phyloP scores from a whole-genome alignment of 2,113 vertebrate genomes.

The Tetrao urogallus region DNA sequence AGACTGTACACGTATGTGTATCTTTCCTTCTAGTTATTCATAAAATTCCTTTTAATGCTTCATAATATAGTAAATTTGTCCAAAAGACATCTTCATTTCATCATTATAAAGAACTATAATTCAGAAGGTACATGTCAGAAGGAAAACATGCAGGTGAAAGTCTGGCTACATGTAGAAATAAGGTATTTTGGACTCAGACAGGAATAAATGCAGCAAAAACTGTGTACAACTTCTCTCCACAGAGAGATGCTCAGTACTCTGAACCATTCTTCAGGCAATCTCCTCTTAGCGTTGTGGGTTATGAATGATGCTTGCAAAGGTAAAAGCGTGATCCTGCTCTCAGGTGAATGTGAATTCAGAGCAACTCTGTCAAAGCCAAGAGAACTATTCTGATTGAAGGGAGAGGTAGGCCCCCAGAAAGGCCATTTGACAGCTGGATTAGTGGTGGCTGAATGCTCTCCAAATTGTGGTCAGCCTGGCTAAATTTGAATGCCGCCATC shows the following conservation, averaged over 20 bases:
- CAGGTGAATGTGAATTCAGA: neutral
- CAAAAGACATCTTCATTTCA: neutral
- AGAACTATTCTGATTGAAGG: neutral
- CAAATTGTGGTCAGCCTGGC: neutral
- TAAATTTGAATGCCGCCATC: neutral
- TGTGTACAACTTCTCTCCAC: neutral
- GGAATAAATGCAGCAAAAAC: neutral
- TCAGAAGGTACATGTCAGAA: neutral
- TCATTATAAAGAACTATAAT: neutral
- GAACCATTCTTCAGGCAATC: neutral
- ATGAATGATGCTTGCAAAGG: neutral
- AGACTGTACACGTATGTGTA: no score
- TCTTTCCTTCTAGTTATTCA: neutral
- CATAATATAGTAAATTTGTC: neutral
- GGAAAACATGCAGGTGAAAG: neutral
- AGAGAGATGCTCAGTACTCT: neutral
- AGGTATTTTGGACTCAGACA: neutral
- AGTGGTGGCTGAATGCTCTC: neutral
- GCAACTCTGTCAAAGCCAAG: neutral
- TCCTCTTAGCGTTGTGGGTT: neutral
- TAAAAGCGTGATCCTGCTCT: neutral
- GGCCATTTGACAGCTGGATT: neutral
- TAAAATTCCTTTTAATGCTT: no score
- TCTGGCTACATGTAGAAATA: neutral
- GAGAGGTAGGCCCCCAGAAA: neutral